These are phyloP conservation scores for cattle (Bos taurus) DNA, from an alignment of 2,113 vertebrate species.

Conservation along the genomic window DNA sequence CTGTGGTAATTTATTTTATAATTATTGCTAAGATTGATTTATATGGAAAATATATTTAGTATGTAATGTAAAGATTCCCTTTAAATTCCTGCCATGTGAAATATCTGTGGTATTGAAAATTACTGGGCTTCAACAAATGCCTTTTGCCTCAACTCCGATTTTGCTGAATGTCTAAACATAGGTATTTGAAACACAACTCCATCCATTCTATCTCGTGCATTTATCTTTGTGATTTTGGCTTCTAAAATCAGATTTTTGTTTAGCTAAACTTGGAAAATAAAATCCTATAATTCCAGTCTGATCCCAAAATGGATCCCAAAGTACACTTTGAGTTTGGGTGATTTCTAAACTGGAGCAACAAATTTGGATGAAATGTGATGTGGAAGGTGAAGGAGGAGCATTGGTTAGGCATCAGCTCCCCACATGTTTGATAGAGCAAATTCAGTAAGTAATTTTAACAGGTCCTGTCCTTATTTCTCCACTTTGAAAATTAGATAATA, in stretches of 20 bases:
- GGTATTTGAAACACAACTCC: neutral
- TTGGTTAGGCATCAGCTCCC: neutral
- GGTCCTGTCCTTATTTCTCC: neutral
- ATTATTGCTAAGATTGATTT: conserved; percentile 17
- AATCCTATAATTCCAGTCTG: neutral
- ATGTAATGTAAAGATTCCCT: neutral
- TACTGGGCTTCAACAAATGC: neutral
- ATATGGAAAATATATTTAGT: neutral
- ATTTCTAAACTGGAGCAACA: neutral
- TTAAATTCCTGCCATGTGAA: neutral
- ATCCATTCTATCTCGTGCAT: neutral
- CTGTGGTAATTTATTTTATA: conserved; percentile 24
- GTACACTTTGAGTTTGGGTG: neutral
- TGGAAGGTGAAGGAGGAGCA: neutral
- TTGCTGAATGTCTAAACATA: neutral
- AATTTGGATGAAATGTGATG: neutral
- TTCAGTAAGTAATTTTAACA: neutral
- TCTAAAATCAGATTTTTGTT: neutral
- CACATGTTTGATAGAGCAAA: neutral
- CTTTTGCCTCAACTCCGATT: neutral
- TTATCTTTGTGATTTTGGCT: neutral
- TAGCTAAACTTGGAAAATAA: neutral
- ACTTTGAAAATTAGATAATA: neutral
- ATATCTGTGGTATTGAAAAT: neutral
- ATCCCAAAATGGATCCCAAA: neutral